Percentiles rank a stretch among this genome's conserved stretches.
Conservation (phyloP, 2,797 vertebrate species). For the Lemur catta region DNA sequence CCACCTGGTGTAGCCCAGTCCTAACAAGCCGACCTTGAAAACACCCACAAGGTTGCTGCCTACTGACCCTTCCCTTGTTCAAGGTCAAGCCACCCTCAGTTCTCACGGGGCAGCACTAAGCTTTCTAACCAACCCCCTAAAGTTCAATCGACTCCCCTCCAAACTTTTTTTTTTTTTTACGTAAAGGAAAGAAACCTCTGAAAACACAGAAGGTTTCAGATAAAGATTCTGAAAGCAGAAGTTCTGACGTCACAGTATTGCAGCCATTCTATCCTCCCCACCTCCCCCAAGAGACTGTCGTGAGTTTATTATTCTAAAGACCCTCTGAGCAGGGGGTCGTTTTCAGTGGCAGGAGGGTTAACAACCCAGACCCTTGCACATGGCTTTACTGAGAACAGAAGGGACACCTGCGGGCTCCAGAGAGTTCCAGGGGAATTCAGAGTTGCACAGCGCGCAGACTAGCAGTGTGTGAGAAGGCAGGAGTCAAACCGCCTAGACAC, state of each 20-base stretch:
- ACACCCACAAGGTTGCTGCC: not conserved
- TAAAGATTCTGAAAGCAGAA: not conserved
- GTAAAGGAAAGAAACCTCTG: not conserved
- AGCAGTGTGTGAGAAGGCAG: not conserved
- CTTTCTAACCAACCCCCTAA: not conserved
- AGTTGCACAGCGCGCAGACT: not conserved
- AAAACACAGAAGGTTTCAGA: not conserved
- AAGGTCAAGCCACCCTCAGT: no score
- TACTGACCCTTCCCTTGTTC: not conserved
- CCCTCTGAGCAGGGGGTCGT: no score
- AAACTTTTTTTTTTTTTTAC: not conserved
- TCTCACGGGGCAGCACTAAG: not conserved
- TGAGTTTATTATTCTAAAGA: not conserved
- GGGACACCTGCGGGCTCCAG: rapidly evolving
- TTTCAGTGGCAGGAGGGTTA: no score
- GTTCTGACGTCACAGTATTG: not conserved
- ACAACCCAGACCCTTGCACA: not conserved
- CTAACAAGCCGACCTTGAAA: not conserved
- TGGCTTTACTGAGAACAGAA: not conserved
- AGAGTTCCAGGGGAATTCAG: not conserved
- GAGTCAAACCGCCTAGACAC: not conserved
- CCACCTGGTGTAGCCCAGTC: no score
- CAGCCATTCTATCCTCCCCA: no score
- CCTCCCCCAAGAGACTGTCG: no score
- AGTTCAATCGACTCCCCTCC: rapidly evolving